Evolutionary conservation across 2,888 invertebrate genomes (phyloP), one percentile per base, ranked within the genome.

Genomic region (Caradrina clavipalpis): DNA sequence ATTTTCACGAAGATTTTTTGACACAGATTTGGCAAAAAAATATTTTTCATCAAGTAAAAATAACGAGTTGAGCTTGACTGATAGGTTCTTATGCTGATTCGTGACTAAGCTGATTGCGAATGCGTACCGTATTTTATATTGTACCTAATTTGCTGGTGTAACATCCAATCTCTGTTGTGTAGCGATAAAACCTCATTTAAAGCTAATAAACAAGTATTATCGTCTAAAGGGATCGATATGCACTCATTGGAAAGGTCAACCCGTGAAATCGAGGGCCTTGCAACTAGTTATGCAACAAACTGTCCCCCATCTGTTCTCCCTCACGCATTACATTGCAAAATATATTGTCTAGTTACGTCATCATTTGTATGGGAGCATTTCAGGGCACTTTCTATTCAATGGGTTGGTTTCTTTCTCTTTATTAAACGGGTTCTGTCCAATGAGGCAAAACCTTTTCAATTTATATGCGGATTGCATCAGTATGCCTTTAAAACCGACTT

Each of bases 31-130:
- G 11, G 3, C 10, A 47, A 76, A 60, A 50, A 50, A 39, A 60
- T 54, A 60, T 39, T 11, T 22, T 54, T 60, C 26, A 60, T 57
- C 6, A 61, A 69, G 39, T 57, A 51, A 59, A 49, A 56, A 51
- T 10, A 21, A 64, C 67, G 1, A 74, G 22, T 62, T 62, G 49
- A 57, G 35, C 62, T 35, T 67, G 66, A 73, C 76, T 57, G 62
- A 21, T 58, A 35, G 53, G 39, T 59, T 67, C 74, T 35, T 73
- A 62, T 31, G 70, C 57, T 49, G 42, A 69, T 67, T 60, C 17
- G 61, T 83, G 85, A 83, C 85, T 83, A 85, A 83, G 69, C 45
- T 2, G 42, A 65, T 70, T 62, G 55, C 31, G 55, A 50, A 56
- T 49, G 51, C 56, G 51, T 17, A 31, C 56, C 45, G 60, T 64